A percentile compares a stretch with the other conserved stretches of the same genome.
Conservation (phyloP, 1,140 invertebrate genomes). For the Drosophila pallidifrons region DNA sequence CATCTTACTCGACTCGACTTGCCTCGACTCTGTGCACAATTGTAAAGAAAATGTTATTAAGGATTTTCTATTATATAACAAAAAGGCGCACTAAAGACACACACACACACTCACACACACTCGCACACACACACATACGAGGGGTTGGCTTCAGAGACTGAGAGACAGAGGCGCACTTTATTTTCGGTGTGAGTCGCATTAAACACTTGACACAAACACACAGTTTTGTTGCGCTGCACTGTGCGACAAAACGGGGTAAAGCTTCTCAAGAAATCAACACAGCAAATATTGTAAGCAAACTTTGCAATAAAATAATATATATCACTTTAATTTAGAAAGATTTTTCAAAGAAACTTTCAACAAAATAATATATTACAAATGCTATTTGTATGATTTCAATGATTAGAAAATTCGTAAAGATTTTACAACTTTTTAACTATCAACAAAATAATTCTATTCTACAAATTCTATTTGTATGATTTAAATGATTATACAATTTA, state of each 20-base stretch:
- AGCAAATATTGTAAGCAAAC: background rate
- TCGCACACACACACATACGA: background rate
- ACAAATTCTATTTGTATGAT: too few relatives aligned
- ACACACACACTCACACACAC: conserved; percentile 33
- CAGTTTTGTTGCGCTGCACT: conserved; percentile 35
- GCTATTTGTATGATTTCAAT: too few relatives aligned
- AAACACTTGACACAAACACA: conserved; percentile 72
- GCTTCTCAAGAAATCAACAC: background rate
- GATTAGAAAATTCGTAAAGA: too few relatives aligned
- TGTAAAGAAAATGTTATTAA: conserved; percentile 84
- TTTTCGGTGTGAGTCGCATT: conserved; percentile 55
- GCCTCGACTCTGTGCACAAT: conserved; percentile 43
- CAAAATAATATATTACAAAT: too few relatives aligned
- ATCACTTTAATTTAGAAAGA: too few relatives aligned
- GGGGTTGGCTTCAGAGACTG: too few relatives aligned
- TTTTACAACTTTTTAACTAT: too few relatives aligned
- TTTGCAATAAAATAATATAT: background rate
- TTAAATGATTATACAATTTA: too few relatives aligned
- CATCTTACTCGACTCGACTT: conserved; percentile 9
- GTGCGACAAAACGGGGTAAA: background rate
- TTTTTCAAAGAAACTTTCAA: too few relatives aligned
- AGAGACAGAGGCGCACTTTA: conserved; percentile 26
- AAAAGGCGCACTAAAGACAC: conserved; percentile 77
- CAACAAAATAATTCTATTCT: too few relatives aligned
- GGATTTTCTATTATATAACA: conserved; percentile 83